Base-by-base conservation (phyloP, 2,797 vertebrate genomes). In the Telmatherina bonti region DNA sequence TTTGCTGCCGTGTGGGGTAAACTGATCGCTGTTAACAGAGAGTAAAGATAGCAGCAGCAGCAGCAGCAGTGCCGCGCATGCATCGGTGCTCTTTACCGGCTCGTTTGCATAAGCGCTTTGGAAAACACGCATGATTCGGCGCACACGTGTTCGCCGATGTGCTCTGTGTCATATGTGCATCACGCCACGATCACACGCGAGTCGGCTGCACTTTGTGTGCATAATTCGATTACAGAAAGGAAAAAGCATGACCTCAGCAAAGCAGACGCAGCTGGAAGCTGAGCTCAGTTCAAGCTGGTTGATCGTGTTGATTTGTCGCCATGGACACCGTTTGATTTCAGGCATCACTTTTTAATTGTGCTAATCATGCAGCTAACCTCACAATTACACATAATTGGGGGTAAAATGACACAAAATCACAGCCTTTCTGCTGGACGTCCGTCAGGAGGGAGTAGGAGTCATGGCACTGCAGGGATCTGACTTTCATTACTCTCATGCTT, bases 301-400 rank as follows among this genome's bases (percentile, higher is more conserved):
- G 12, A 57, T 61, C 7, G 18, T 65, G 24, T 81, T 82, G 81
- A 67, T 67, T 0, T 9, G 74, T 83, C 67, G 72, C 74, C 83
- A 52, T 62, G 1, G 87, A 67, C 16, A 85, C 81, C 51, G 4
- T 15, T 51, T 26, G 26, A 62, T 35, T 13, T 35, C 49, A 76
- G n/a, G 54, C 52, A 27, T 35, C 61, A 30, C 27, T 45, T 62
- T 82, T 57, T 54, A 53, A 67, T 65, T 68, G 24, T 61, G 58
- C 58, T 68, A 10, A 74, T 69, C 65, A n/a, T 15, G 54, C 24
- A 47, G 33, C 63, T 53, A 56, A 70, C 62, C 73, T 61, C 54
- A 41, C 71, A 83, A 82, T 88, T 79, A 85, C 8, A 83, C 31
- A 67, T 87, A 82, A 90, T 88, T 78, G 61, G 33, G 58, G 53